Base-by-base conservation (phyloP, 2,113 vertebrate genomes). In the Elephantulus edwardii region DNA sequence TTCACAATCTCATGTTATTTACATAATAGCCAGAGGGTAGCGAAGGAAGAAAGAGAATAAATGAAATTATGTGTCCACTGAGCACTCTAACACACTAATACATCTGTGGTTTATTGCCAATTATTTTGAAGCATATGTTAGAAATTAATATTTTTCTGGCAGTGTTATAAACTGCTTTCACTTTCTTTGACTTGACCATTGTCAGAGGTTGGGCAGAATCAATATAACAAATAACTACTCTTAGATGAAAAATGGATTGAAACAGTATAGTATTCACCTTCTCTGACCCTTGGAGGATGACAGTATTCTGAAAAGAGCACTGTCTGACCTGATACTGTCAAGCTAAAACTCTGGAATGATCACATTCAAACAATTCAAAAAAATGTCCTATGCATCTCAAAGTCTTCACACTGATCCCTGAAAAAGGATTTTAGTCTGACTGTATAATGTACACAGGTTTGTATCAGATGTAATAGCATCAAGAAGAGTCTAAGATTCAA, bases 51-150 rank as follows among this genome's bases (percentile, higher is more conserved):
- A 50, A 79, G 52, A n/a, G 6, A 26, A 13, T 84, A 48, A 76
- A 50, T 10, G 66, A 70, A 62, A 71, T 17, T n/a, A 54, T 22
- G 28, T 12, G 38, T 8, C 54, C 52, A 19, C 8, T 1, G 5
- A 40, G 33, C 44, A 42, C 22, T 54, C 52, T 79, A 70, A 68
- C 13, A 58, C 24, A 84, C 44, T 14, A 78, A 33, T 24, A 35
- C 35, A 70, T 68, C 66, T 90, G 46, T 54, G 87, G 33, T 78
- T 80, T 90, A 82, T 33, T 78, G 33, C 17, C 44, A 68, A 81
- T 71, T 76, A 81, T 66, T 85, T 56, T 35, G 30, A 77, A 81
- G 7, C 46, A 64, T 35, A 76, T 64, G 22, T 71, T 70, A 89
- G 66, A 86, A 68, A 83, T 66, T 54, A 88, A 85, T 22, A 82